These are phyloP conservation scores for Zaprionus ghesquierei DNA, from an alignment of 1,140 invertebrate species.

Conservation along the genomic window DNA sequence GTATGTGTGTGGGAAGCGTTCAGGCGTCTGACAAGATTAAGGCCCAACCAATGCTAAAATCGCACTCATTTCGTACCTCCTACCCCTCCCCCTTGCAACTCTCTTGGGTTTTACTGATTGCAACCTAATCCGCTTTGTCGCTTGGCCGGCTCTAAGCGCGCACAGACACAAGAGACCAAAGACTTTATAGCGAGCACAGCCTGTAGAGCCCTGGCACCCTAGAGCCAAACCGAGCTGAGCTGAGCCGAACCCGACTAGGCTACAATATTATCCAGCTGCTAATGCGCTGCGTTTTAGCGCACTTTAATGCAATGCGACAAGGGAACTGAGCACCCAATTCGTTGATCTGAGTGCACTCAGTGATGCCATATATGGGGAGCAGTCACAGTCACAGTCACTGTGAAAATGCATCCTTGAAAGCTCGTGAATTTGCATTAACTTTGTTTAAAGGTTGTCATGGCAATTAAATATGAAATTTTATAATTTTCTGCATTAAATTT, in stretches of 20 bases:
- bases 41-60: constrained; percentile 76
- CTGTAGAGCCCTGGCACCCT: neutral
- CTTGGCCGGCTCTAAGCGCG: constrained; percentile 49
- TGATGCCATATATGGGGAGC: constrained; percentile 29
- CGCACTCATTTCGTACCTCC: constrained; percentile 55
- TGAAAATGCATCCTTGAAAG: neutral
- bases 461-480: too few species aligned
- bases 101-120: constrained; percentile 52
- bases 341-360: constrained; percentile 20
- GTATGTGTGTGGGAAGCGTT: constrained; percentile 70
- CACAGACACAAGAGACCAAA: neutral
- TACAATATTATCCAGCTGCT: constrained; percentile 66
- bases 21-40: constrained; percentile 76
- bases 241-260: neutral
- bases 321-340: constrained; percentile 49
- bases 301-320: constrained; percentile 73
- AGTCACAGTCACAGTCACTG: neutral
- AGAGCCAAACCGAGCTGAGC: neutral
- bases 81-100: neutral
- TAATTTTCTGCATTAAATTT: too few species aligned
- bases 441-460: neutral
- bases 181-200: neutral
- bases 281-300: constrained; percentile 66
- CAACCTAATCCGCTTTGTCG: constrained; percentile 78
- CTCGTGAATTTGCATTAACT: neutral